phyloP scores from a whole-genome alignment of 2,113 vertebrate species.

The Neopipo cinnamomea region DNA sequence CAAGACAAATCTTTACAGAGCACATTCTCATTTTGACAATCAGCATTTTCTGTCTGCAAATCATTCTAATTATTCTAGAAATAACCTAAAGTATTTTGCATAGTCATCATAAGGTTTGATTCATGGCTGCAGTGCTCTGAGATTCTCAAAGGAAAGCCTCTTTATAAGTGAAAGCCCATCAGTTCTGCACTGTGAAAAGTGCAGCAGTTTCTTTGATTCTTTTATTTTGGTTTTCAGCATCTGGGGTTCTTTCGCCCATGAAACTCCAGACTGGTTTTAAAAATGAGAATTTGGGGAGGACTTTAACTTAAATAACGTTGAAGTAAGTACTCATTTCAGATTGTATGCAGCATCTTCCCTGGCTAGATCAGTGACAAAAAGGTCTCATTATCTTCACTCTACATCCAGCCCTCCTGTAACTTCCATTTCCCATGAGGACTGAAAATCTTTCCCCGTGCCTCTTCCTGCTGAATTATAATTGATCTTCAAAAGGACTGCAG shows the following conservation, averaged over 20 bases:
- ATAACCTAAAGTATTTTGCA: neutral
- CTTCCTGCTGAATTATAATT: slow-evolving; percentile 4
- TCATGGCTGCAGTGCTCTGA: neutral
- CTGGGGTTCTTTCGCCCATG: accelerated
- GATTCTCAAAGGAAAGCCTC: neutral
- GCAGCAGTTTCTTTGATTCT: neutral
- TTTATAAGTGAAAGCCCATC: neutral
- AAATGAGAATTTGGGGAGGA: neutral
- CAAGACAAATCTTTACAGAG: neutral
- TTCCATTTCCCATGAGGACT: neutral
- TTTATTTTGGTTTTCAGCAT: neutral
- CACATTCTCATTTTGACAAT: neutral
- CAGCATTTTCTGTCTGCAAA: neutral
- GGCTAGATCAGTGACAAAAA: neutral
- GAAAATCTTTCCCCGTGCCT: neutral
- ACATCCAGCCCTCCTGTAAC: neutral
- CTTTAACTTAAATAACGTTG: neutral
- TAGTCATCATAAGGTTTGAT: neutral
- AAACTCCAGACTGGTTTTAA: neutral
- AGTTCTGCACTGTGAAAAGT: neutral
- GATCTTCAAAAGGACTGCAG: neutral
- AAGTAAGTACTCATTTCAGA: neutral
- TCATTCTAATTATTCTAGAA: neutral
- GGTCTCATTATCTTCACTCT: neutral
- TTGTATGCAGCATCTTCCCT: neutral